A percentile compares a stretch with the other conserved stretches of the same genome.
Evolutionary conservation across 2,888 invertebrate species (phyloP).

Genomic region (Heliothis peltigera): DNA sequence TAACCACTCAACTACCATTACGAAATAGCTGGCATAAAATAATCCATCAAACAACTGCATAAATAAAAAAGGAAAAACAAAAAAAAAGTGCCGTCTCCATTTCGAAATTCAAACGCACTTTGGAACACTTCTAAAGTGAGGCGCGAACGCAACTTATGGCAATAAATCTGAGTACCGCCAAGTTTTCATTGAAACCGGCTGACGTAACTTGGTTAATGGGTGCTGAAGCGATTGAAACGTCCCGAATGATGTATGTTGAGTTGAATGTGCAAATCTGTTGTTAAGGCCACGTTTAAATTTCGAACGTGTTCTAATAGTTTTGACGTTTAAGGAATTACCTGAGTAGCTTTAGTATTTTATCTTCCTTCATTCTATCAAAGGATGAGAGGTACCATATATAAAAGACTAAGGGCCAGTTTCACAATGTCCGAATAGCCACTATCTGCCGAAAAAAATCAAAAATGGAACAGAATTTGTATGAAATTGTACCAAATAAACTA

Average conservation of each 20-base stretch:
- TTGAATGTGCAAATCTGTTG: slow-evolving; percentile 32
- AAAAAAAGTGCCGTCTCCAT: slow-evolving; percentile 36
- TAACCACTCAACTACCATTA: neutral
- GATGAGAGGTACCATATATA: too few relatives aligned
- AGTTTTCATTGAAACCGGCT: slow-evolving; percentile 74
- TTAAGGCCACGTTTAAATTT: slow-evolving; percentile 41
- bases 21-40: neutral
- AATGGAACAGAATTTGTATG: too few relatives aligned
- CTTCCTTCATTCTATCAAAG: too few relatives aligned
- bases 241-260: slow-evolving; percentile 63
- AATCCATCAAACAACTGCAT: neutral
- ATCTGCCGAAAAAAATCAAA: too few relatives aligned
- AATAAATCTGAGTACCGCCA: slow-evolving; percentile 73
- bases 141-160: slow-evolving; percentile 67
- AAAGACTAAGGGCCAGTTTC: too few relatives aligned
- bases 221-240: slow-evolving; percentile 67
- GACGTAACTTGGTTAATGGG: slow-evolving; percentile 74
- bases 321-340: slow-evolving; percentile 10
- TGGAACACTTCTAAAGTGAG: slow-evolving; percentile 41
- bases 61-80: neutral
- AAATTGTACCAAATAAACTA: too few relatives aligned
- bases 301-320: slow-evolving; percentile 40
- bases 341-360: neutral
- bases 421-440: too few relatives aligned
- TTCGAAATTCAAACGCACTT: slow-evolving; percentile 11